Evolutionary conservation across 92 coral and sea anemone genomes (phyloP).

Genomic region (Epizoanthus illoricatus): DNA sequence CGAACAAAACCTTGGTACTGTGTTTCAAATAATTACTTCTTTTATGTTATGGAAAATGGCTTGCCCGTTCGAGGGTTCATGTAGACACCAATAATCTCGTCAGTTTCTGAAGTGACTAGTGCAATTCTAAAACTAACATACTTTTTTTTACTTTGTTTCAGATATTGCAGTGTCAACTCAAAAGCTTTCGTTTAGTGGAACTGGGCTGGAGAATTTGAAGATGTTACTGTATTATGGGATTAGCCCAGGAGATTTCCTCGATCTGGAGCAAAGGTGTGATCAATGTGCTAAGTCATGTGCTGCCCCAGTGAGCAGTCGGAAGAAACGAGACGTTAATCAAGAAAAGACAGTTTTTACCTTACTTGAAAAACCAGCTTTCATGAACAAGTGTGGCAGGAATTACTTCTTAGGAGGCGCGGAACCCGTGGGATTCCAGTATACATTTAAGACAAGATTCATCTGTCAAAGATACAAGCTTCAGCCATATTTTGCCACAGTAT

Average conservation of each 20-base stretch:
- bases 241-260: constrained; percentile 38
- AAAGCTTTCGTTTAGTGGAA: constrained; percentile 33
- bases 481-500: constrained; percentile 34
- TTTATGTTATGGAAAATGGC: too few relatives aligned
- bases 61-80: too few relatives aligned
- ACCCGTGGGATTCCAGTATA: constrained; percentile 29
- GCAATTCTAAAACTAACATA: background rate
- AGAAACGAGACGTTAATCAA: background rate
- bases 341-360: constrained; percentile 16
- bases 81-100: too few relatives aligned
- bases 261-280: constrained; percentile 29
- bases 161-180: constrained; percentile 21
- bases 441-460: constrained; percentile 6
- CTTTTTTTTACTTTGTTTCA: background rate
- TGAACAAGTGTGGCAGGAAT: constrained; percentile 26
- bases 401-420: constrained; percentile 28
- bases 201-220: constrained; percentile 23
- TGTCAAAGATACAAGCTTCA: constrained; percentile 22
- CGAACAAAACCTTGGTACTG: constrained; percentile 40
- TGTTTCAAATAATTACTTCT: background rate
- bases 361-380: background rate
- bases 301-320: constrained; percentile 21
- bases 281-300: constrained; percentile 25
- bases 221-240: constrained; percentile 21
- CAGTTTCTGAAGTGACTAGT: too few relatives aligned